Conservation (phyloP, 2,113 vertebrate species). For the Hydropotes inermis region DNA sequence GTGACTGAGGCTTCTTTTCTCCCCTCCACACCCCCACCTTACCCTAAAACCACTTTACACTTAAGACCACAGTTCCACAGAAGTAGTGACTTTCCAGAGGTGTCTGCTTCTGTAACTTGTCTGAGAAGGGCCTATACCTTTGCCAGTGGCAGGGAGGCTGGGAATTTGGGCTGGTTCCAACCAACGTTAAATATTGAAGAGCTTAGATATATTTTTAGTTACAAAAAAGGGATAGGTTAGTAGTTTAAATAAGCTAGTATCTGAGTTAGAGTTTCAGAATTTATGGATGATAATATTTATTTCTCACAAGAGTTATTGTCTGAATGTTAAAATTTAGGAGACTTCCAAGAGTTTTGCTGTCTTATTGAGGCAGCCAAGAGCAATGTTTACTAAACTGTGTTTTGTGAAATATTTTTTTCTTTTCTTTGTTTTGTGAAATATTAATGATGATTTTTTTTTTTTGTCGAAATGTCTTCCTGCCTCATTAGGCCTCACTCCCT, state of each 20-base stretch:
- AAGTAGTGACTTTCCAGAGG: background rate
- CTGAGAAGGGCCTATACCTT: background rate
- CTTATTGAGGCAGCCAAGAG: slow-evolving; percentile 16
- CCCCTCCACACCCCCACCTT: background rate
- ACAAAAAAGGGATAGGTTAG: slow-evolving; percentile 1
- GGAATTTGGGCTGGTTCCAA: background rate
- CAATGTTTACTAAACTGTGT: slow-evolving; percentile 23
- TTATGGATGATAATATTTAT: slow-evolving; percentile 37
- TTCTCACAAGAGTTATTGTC: slow-evolving; percentile 2
- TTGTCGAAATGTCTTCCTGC: background rate
- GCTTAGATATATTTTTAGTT: background rate
- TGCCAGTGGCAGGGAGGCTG: background rate
- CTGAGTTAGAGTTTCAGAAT: slow-evolving; percentile 35
- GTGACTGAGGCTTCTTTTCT: slow-evolving; percentile 13
- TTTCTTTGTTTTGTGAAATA: background rate
- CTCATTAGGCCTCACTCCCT: background rate
- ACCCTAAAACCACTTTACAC: background rate
- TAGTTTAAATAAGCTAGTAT: slow-evolving; percentile 22
- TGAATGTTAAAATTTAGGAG: slow-evolving; percentile 20
- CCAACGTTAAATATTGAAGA: slow-evolving; percentile 33
- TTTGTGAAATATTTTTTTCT: background rate
- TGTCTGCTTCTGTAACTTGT: background rate
- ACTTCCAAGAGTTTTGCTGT: background rate
- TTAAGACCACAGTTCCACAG: background rate
- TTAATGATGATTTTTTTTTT: slow-evolving; percentile 22